Conservation (phyloP, 2,797 vertebrate genomes). For the Simalia tracyae region DNA sequence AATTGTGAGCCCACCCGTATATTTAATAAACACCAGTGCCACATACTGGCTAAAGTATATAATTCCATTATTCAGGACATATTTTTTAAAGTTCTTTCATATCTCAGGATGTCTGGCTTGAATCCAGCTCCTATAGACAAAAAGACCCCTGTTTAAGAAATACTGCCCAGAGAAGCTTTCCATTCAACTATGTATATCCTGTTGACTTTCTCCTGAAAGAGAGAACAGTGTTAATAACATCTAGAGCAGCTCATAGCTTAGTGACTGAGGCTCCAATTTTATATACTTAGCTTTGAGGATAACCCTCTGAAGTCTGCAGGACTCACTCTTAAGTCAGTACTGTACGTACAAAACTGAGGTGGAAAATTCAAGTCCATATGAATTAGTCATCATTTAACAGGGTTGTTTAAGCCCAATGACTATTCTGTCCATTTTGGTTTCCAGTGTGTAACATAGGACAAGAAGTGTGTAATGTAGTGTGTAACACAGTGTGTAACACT, state of each 20-base stretch:
- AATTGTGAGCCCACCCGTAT: background rate
- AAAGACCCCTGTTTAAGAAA: background rate
- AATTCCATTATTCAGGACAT: background rate
- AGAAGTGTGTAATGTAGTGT: no score
- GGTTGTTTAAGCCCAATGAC: no score
- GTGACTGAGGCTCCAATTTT: background rate
- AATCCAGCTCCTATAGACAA: background rate
- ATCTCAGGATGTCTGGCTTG: background rate
- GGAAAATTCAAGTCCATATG: background rate
- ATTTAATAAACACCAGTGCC: background rate
- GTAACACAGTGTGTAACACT: no score
- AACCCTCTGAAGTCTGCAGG: background rate
- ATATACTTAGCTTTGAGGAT: background rate
- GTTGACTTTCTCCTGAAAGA: background rate
- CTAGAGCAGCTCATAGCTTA: background rate
- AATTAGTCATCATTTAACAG: no score
- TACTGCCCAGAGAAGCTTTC: background rate
- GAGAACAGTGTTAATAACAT: background rate
- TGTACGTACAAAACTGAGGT: background rate
- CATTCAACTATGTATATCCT: background rate
- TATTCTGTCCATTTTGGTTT: no score
- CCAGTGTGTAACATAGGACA: no score
- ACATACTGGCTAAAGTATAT: background rate
- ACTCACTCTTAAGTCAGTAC: background rate
- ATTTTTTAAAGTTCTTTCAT: background rate